Evolutionary conservation across 1,140 invertebrate genomes (phyloP), one percentile per base, ranked within the genome.

Genomic region (Caligus rogercresseyi): DNA sequence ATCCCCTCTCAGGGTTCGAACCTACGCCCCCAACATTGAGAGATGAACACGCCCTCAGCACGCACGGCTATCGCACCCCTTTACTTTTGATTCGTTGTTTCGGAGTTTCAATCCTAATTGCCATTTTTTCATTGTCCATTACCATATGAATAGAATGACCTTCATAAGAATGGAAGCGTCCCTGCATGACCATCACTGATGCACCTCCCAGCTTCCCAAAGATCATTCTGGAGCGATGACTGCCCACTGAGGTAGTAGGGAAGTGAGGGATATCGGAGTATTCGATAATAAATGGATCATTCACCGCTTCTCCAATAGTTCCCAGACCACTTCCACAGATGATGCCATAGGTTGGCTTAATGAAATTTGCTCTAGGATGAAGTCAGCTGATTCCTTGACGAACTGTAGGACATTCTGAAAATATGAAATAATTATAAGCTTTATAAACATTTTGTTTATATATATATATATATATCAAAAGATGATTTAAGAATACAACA

Each of bases 291-390:
- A 83, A 78, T 24, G 78, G 75, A 16, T 92, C 79, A 51, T 78
- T 75, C 19, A 97, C 75, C 11, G 76, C 76, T 54, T 94, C 87
- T 2, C 85, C 89, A 19, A 97, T 73, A 74, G 71, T 71, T 83
- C 86, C 84, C 69, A 97, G 78, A 67, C 93, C 93, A 18, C 89
- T 89, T 4, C 93, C 93, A 73, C 92, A 96, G 68, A 97, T 91
- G 55, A 98, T 87, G n/a, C 86, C 92, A 68, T 97, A 82, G 68
- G 79, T 80, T 7, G 92, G 92, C 53, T 80, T 75, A 62, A 69
- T 68, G 78, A 78, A 0, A 85, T 82, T 65, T 81, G 77, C 4
- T 81, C 76, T 24, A 85, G 72, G 2, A 94, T 74, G 70, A 80
- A 89, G 52, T 87, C 74, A 0, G 88, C 85, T 2, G 83, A 86